A percentile compares a stretch with the other conserved stretches of the same genome.
These are phyloP conservation scores for Napeogenes sylphis DNA, from an alignment of 2,888 invertebrate genomes.

Conservation along the genomic window DNA sequence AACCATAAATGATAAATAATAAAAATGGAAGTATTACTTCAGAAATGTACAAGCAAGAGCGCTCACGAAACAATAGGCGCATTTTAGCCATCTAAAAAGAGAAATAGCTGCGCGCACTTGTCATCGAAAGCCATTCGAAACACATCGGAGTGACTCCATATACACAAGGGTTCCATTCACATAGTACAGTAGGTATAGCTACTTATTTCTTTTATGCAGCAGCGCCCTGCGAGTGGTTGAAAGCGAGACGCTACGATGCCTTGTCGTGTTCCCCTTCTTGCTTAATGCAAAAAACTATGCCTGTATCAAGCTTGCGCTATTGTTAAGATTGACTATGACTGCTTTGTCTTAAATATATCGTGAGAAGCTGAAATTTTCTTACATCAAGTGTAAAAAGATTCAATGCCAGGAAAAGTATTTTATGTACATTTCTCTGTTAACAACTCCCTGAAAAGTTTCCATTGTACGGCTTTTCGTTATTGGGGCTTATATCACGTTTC, in stretches of 20 bases:
- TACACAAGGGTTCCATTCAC: slow-evolving; percentile 53
- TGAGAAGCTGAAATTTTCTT: slow-evolving; percentile 27
- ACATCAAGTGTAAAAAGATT: slow-evolving; percentile 20
- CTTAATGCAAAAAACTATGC: slow-evolving; percentile 67
- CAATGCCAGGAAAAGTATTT: slow-evolving; percentile 18
- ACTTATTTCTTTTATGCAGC: slow-evolving; percentile 62
- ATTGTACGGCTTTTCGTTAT: slow-evolving; percentile 28
- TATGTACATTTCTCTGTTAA: slow-evolving; percentile 11
- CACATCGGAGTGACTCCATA: slow-evolving; percentile 61
- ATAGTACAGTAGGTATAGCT: slow-evolving; percentile 45
- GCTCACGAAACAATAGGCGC: slow-evolving; percentile 65
- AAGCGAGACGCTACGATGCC: slow-evolving; percentile 65
- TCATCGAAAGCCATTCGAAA: slow-evolving; percentile 74
- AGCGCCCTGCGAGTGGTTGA: slow-evolving; percentile 67
- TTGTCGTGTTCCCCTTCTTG: slow-evolving; percentile 63
- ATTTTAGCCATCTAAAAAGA: slow-evolving; percentile 69
- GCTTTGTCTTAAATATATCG: slow-evolving; percentile 49
- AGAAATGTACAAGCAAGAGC: slow-evolving; percentile 44
- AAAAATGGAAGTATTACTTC: slow-evolving; percentile 36
- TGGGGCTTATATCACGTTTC: slow-evolving; percentile 59
- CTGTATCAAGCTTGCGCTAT: slow-evolving; percentile 58
- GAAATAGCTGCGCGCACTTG: slow-evolving; percentile 65
- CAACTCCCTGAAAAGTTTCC: slow-evolving; percentile 18
- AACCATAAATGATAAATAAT: slow-evolving; percentile 27
- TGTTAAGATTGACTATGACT: slow-evolving; percentile 64